phyloP scores from a whole-genome alignment of 2,113 vertebrate genomes.

The Catharus fuscescens region DNA sequence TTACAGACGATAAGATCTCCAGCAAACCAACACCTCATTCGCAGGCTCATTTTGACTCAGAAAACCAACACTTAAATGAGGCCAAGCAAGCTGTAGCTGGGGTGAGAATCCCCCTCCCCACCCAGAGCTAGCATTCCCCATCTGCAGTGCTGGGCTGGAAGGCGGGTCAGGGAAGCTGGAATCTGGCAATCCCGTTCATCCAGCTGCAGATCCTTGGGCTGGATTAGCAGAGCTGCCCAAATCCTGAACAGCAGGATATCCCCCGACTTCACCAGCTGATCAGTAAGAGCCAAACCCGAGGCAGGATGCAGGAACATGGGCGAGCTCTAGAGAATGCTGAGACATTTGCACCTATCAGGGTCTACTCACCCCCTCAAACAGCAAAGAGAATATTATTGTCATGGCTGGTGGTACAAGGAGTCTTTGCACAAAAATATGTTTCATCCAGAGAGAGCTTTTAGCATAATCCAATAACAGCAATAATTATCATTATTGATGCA shows the following conservation, averaged over 20 bases:
- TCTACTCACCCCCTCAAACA: neutral
- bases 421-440: neutral
- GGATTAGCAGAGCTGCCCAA: neutral
- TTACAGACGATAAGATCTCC: slow-evolving; percentile 36
- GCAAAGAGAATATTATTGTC: neutral
- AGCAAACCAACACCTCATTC: slow-evolving; percentile 27
- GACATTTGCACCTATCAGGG: neutral
- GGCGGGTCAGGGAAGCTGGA: neutral
- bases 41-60: neutral
- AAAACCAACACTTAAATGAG: slow-evolving; percentile 9
- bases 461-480: neutral
- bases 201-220: neutral
- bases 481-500: neutral
- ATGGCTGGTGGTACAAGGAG: neutral
- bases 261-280: neutral
- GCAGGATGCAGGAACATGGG: rapidly evolving
- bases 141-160: neutral
- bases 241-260: neutral
- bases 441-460: neutral
- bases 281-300: neutral
- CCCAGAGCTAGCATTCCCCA: neutral
- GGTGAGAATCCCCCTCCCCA: neutral
- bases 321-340: neutral
- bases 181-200: neutral
- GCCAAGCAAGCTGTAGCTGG: neutral